Conservation (phyloP, 2,888 invertebrate genomes). For the Drosophila maculinotata region DNA sequence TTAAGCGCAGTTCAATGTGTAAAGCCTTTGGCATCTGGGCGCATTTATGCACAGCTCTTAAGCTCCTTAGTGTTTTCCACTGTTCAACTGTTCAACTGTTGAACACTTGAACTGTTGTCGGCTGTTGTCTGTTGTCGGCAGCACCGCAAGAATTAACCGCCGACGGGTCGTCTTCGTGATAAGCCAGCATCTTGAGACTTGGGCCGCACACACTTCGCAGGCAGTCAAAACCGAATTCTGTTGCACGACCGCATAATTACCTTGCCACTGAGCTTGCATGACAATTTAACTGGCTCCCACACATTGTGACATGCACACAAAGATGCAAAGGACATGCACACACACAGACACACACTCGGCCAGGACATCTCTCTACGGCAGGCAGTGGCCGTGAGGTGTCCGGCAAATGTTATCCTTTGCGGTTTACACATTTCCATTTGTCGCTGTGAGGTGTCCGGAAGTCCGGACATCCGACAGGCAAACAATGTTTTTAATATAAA, state of each 20-base stretch:
- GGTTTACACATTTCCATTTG: constrained; percentile 71
- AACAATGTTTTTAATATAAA: constrained; percentile 79
- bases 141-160: constrained; percentile 58
- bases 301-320: constrained; percentile 66
- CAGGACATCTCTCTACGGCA: constrained; percentile 32
- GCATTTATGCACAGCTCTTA: constrained; percentile 48
- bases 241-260: constrained; percentile 68
- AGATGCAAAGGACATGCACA: constrained; percentile 29
- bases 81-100: neutral
- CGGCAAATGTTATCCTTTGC: constrained; percentile 74
- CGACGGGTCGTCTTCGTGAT: constrained; percentile 28
- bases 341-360: constrained; percentile 8
- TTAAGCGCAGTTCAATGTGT: constrained; percentile 20
- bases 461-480: constrained; percentile 49
- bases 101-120: neutral
- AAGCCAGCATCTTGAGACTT: constrained; percentile 35
- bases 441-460: constrained; percentile 44
- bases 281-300: constrained; percentile 73
- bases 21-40: constrained; percentile 36
- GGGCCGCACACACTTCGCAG: constrained; percentile 43
- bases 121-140: constrained; percentile 30
- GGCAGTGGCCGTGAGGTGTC: constrained; percentile 38
- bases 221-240: constrained; percentile 43
- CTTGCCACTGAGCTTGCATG: constrained; percentile 62
- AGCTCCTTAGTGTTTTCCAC: constrained; percentile 49